Base-by-base conservation (phyloP, 1,140 invertebrate species). In the Luehdorfia chinensis region DNA sequence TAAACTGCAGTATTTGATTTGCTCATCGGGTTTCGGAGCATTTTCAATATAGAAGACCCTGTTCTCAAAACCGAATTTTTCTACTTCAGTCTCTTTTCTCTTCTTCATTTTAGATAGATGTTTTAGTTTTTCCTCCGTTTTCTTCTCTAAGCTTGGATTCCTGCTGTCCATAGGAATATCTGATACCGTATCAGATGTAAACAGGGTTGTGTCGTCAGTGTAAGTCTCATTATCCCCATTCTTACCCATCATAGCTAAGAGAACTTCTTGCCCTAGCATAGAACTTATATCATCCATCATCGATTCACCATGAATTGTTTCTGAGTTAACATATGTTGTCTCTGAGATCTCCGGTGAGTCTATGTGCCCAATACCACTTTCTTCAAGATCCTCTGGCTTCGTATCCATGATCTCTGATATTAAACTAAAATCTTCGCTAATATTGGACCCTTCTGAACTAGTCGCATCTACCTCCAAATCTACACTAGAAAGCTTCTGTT, bases 271-370 rank as follows among this genome's bases (percentile, higher is more conserved):
- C 25, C 89, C 91, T 15, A 94, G 83, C 59, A 94, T 90, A 0
- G 93, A 93, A 64, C 92, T 93, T 4, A 94, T 90, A 61, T 94
- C 93, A 44, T 94, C 93, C 72, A 93, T 90, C 6, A 94, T 88
- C 31, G 92, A 93, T 72, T 94, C 93, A 2, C 92, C 93, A 41
- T 92, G 92, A 50, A 93, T 86, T 1, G 91, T 87, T 60, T 93
- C 92, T 4, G 90, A 92, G 57, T 89, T 90, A 15, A 88, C 78
- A 45, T 88, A 88, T 1, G 90, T 91, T 1, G 91, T 90, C 39
- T 95, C 94, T 0, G 93, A 94, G 27, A 90, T 89, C 84, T 95
- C 94, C 0, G 94, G 93, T 0, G 93, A 94, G 55, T 95, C 94
- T 30, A 94, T 94, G 60, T 95, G 93, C 6, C 90, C 90, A 8